Evolutionary conservation across 1,140 invertebrate species (phyloP).

Genomic region (Eumaeus atala): DNA sequence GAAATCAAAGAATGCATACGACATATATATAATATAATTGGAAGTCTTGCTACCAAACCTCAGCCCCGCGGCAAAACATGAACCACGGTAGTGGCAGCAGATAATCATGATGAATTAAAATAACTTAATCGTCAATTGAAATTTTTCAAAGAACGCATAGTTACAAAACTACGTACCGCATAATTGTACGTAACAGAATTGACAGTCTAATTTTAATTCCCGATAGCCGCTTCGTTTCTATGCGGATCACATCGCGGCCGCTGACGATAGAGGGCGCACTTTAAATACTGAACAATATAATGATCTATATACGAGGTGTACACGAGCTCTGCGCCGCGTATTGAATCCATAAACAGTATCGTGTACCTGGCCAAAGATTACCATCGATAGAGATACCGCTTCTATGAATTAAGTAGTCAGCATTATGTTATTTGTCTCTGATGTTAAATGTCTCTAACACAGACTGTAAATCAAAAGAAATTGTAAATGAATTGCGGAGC

Average conservation of each 20-base stretch:
- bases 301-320: constrained; percentile 70
- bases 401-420: neutral
- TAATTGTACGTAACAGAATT: constrained; percentile 12
- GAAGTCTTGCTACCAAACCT: too few species aligned
- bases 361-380: constrained; percentile 25
- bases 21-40: too few species aligned
- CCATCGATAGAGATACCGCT: neutral
- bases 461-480: too few species aligned
- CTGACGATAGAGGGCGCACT: constrained; percentile 48
- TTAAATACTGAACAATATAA: constrained; percentile 64
- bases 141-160: too few species aligned
- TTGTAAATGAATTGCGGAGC: too few species aligned
- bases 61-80: too few species aligned
- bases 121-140: too few species aligned
- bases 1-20: too few species aligned
- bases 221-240: constrained; percentile 26
- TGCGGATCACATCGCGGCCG: constrained; percentile 32
- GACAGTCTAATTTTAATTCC: constrained; percentile 49
- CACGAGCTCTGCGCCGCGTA: constrained; percentile 45
- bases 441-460: too few species aligned
- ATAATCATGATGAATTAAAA: too few species aligned
- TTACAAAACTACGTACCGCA: neutral
- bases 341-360: constrained; percentile 40
- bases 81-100: too few species aligned
- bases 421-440: too few species aligned